A percentile compares a stretch with the other conserved stretches of the same genome.
These are phyloP conservation scores for Aphelenchoides fujianensis DNA, from an alignment of 1,140 invertebrate genomes.

Conservation along the genomic window DNA sequence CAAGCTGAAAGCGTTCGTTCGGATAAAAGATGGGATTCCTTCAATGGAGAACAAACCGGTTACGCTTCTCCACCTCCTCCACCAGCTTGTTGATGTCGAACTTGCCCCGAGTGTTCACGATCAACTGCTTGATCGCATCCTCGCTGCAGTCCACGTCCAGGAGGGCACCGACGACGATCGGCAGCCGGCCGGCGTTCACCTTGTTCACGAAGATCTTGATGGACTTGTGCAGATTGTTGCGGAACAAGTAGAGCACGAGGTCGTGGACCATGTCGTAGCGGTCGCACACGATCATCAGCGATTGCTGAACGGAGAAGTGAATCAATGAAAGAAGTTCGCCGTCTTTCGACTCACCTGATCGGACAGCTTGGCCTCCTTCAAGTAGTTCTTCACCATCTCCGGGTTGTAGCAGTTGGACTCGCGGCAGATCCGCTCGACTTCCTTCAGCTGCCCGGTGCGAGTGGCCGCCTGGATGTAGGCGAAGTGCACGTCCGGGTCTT, in stretches of 20 bases:
- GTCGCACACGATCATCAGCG: slow-evolving; percentile 98
- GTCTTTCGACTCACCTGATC: slow-evolving; percentile 89
- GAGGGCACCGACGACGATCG: slow-evolving; percentile 92
- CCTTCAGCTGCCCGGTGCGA: too few relatives aligned
- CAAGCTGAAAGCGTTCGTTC: slow-evolving; percentile 68
- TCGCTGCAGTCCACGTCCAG: slow-evolving; percentile 95
- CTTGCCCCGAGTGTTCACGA: slow-evolving; percentile 87
- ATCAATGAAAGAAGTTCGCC: slow-evolving; percentile 56
- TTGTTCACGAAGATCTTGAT: slow-evolving; percentile 99
- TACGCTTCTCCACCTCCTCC: slow-evolving; percentile 92
- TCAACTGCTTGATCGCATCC: slow-evolving; percentile 97
- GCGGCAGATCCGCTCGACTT: slow-evolving; percentile 95
- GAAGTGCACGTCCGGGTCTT: slow-evolving; percentile 98
- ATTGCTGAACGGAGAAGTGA: slow-evolving; percentile 90
- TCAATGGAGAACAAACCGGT: slow-evolving; percentile 74
- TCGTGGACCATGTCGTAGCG: slow-evolving; percentile 99
- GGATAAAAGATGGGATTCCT: too few relatives aligned
- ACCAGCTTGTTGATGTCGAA: slow-evolving; percentile 98
- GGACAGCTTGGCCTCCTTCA: too few relatives aligned
- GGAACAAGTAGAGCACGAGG: slow-evolving; percentile 92
- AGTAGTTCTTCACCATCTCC: too few relatives aligned
- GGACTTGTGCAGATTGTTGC: slow-evolving; percentile 97
- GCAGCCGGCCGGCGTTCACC: slow-evolving; percentile 91
- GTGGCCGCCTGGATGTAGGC: slow-evolving; percentile 99
- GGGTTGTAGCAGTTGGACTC: too few relatives aligned